These are phyloP conservation scores for Halcyon leucocephala DNA, from an alignment of 2,797 vertebrate species.

Conservation along the genomic window DNA sequence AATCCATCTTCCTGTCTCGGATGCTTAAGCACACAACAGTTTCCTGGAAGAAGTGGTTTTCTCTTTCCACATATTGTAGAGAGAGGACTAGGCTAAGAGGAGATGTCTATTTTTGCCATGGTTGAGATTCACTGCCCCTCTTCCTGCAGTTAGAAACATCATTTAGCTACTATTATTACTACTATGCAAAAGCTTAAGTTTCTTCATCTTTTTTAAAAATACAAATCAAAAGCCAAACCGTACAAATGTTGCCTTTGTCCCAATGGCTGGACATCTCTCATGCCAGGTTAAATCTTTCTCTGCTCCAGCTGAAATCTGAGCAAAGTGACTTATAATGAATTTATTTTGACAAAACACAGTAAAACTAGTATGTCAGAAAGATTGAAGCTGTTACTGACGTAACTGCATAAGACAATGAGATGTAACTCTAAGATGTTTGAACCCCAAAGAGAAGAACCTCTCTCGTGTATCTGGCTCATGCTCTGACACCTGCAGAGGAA, in stretches of 20 bases:
- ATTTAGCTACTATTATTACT: background rate
- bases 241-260: background rate
- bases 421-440: background rate
- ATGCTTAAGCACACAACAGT: background rate
- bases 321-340: background rate
- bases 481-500: background rate
- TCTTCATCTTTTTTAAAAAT: background rate
- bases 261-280: background rate
- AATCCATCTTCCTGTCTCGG: background rate
- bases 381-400: background rate
- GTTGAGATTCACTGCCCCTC: background rate
- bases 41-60: background rate
- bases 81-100: background rate
- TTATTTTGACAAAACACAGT: background rate
- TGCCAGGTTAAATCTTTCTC: background rate
- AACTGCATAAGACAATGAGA: background rate
- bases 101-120: background rate
- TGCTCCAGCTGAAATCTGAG: background rate
- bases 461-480: accelerated
- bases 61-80: background rate
- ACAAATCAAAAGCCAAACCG: background rate
- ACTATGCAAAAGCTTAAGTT: background rate
- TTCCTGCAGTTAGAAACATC: background rate
- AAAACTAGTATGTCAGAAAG: background rate
- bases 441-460: background rate